Evolutionary conservation across 2,888 invertebrate species (phyloP).

Genomic region (Chrysodeixis includens): DNA sequence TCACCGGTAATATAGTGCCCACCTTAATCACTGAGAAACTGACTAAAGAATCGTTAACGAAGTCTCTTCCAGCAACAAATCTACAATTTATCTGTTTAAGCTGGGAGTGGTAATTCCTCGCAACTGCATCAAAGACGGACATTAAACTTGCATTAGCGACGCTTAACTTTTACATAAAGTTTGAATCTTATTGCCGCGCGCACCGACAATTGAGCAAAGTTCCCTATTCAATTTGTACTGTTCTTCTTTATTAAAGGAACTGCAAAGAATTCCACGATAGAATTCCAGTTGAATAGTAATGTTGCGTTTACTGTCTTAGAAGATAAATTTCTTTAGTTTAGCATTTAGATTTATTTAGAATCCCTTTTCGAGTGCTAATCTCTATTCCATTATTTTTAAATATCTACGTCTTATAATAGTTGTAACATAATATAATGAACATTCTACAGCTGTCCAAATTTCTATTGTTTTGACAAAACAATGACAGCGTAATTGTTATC

Average conservation of each 20-base stretch:
- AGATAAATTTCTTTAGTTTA: conserved; percentile 4
- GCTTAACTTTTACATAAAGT: conserved; percentile 78
- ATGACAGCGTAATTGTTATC: neutral
- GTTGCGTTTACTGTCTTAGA: conserved; percentile 20
- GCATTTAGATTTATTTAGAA: neutral
- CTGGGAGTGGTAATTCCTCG: conserved; percentile 61
- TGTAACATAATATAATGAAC: too few relatives aligned
- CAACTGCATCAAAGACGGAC: conserved; percentile 80
- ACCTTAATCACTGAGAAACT: conserved; percentile 4
- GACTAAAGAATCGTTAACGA: conserved; percentile 9
- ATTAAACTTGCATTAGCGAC: conserved; percentile 84
- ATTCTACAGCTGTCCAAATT: too few relatives aligned
- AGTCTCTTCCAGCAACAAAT: conserved; percentile 29
- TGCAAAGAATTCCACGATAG: conserved; percentile 36
- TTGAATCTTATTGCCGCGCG: conserved; percentile 67
- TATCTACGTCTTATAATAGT: too few relatives aligned
- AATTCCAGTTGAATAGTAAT: conserved; percentile 40
- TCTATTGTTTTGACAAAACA: neutral
- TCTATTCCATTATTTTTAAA: too few relatives aligned
- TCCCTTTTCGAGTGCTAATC: conserved; percentile 16
- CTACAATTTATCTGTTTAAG: conserved; percentile 37
- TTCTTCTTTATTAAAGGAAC: conserved; percentile 55
- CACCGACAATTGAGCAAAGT: conserved; percentile 58
- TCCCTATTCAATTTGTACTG: conserved; percentile 59
- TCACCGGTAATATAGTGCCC: neutral